These are phyloP conservation scores for Caranx melampygus DNA, from an alignment of 2,113 vertebrate genomes.

Conservation along the genomic window DNA sequence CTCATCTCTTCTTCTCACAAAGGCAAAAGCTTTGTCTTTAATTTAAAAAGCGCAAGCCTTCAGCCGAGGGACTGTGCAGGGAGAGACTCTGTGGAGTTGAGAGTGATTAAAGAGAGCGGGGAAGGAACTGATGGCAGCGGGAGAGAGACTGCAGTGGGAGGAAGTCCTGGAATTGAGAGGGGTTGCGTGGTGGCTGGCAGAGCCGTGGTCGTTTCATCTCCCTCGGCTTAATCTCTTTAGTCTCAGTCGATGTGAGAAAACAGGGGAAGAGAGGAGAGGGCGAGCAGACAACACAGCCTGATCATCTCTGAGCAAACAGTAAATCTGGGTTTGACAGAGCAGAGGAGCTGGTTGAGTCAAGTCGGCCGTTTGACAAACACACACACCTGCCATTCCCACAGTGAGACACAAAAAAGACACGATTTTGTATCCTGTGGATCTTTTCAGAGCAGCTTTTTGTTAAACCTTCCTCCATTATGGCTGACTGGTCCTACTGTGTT, in stretches of 20 bases:
- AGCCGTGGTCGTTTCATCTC: constrained; percentile 57
- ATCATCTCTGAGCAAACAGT: constrained; percentile 47
- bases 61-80: constrained; percentile 16
- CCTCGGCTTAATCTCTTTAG: constrained; percentile 68
- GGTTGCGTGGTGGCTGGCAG: constrained; percentile 53
- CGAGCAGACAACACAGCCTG: constrained; percentile 14
- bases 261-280: constrained; percentile 34
- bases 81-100: constrained; percentile 15
- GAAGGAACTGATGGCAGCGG: constrained; percentile 44
- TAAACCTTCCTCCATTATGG: constrained; percentile 41
- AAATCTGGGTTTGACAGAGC: constrained; percentile 17
- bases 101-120: constrained; percentile 57
- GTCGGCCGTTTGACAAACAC: constrained; percentile 10
- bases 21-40: constrained; percentile 44
- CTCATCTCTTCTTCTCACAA: constrained; percentile 21
- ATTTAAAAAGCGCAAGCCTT: constrained; percentile 40
- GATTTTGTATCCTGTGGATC: constrained; percentile 61
- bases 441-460: constrained; percentile 60
- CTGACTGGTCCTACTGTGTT: constrained; percentile 59
- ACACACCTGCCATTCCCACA: constrained; percentile 59
- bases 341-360: constrained; percentile 16
- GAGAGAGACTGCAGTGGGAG: constrained; percentile 45
- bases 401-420: constrained; percentile 55
- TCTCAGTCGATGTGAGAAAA: constrained; percentile 61
- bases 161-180: constrained; percentile 53